Evolutionary conservation across 2,797 vertebrate species (phyloP).

Genomic region (Aselliscus stoliczkanus): DNA sequence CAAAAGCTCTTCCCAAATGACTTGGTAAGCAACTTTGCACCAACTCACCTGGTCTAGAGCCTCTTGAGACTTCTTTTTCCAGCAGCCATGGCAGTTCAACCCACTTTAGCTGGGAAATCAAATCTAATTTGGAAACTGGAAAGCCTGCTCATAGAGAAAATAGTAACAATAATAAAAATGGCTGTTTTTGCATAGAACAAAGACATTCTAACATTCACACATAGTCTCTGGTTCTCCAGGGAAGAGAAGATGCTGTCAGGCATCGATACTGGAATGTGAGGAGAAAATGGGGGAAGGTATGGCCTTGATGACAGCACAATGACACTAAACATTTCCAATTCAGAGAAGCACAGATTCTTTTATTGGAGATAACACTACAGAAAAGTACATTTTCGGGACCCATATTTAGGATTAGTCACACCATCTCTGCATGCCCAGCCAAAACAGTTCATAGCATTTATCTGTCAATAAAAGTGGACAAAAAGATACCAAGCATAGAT

Average conservation of each 20-base stretch:
- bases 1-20: neutral
- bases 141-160: slow-evolving; percentile 50
- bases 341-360: neutral
- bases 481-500: neutral
- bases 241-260: neutral
- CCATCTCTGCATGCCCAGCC: neutral
- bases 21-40: neutral
- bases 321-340: neutral
- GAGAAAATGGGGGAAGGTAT: neutral
- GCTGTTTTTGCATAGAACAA: neutral
- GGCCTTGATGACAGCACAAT: neutral
- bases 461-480: neutral
- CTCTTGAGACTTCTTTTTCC: slow-evolving; percentile 53
- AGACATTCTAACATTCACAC: neutral
- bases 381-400: neutral
- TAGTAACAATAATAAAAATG: neutral
- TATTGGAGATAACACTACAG: neutral
- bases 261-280: neutral
- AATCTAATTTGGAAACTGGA: slow-evolving; percentile 66
- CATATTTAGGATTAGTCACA: neutral
- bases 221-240: neutral
- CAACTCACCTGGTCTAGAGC: slow-evolving; percentile 55
- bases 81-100: slow-evolving; percentile 55
- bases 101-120: slow-evolving; percentile 67
- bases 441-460: neutral